Base-by-base conservation (phyloP, 2,888 invertebrate species). In the Chelonus formosanus region DNA sequence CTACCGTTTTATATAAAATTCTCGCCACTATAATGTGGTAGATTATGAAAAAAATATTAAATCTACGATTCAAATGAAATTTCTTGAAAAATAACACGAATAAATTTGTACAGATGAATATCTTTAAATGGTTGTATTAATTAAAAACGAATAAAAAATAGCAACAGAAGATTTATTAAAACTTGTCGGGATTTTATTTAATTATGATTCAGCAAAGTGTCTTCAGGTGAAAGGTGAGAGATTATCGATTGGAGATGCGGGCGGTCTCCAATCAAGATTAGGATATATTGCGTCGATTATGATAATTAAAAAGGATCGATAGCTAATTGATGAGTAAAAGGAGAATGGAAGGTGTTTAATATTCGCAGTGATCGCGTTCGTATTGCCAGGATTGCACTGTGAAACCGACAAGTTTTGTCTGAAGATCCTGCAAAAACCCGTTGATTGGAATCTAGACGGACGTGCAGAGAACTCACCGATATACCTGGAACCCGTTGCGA, bases 381-480 rank as follows among this genome's bases (percentile, higher is more conserved):
- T 32, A 52, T 52, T 52, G 3, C 20, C 36, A 54, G 35, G n/a
- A 52, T 52, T 31, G 31, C 34, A 52, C 52, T 55, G 36, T 45
- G 44, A 50, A 35, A 47, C 40, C 6, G 6, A 40, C 35, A 31
- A 35, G 8, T 50, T 43, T 55, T 31, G 40, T 55, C 7, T n/a
- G n/a, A 40, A 55, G 40, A 10, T 10, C 20, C 43, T 67, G 76
- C 75, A 79, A 81, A 80, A 79, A 78, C 75, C 75, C 73, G 78
- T 76, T 76, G 81, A 81, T 78, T 75, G 79, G 80, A 80, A 80
- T 80, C 79, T 78, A 77, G 78, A 74, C 73, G 72, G 78, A 78
- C 77, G 70, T 74, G 76, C 66, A 67, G 69, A 63, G 67, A 55
- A 59, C 62, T 59, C 61, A 43, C 54, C 54, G 57, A 52, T 50